Evolutionary conservation across 2,113 vertebrate genomes (phyloP).

Genomic region (Heterochromis multidens): DNA sequence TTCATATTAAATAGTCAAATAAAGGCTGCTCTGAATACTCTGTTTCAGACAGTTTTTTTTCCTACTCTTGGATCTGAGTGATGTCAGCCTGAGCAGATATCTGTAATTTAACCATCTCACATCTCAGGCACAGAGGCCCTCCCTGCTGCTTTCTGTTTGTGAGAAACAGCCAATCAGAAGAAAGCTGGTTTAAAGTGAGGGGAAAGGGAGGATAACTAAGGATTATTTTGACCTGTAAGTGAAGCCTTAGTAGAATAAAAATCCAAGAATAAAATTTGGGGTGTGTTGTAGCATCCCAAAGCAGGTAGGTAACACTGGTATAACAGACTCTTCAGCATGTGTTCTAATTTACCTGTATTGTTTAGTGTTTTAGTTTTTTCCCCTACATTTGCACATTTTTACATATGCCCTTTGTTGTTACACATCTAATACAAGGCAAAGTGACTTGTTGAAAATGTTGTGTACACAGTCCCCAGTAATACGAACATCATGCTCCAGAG

Average conservation of each 20-base stretch:
- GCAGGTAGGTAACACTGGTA: neutral
- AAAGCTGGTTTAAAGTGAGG: neutral
- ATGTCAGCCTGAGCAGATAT: neutral
- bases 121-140: neutral
- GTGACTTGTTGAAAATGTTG: neutral
- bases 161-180: neutral
- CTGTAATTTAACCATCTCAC: neutral
- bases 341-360: neutral
- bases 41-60: no score
- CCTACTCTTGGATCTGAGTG: no score
- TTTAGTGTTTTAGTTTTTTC: neutral
- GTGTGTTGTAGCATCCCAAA: neutral
- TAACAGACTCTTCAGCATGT: neutral
- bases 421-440: neutral
- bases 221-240: neutral
- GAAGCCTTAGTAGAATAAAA: neutral
- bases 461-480: neutral
- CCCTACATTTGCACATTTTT: neutral
- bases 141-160: neutral
- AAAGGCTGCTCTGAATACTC: no score
- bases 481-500: neutral
- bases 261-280: neutral
- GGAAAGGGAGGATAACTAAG: neutral
- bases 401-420: neutral
- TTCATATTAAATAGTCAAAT: no score